Conservation (phyloP, 1,140 invertebrate genomes). For the Lepidotrigona ventralis region DNA sequence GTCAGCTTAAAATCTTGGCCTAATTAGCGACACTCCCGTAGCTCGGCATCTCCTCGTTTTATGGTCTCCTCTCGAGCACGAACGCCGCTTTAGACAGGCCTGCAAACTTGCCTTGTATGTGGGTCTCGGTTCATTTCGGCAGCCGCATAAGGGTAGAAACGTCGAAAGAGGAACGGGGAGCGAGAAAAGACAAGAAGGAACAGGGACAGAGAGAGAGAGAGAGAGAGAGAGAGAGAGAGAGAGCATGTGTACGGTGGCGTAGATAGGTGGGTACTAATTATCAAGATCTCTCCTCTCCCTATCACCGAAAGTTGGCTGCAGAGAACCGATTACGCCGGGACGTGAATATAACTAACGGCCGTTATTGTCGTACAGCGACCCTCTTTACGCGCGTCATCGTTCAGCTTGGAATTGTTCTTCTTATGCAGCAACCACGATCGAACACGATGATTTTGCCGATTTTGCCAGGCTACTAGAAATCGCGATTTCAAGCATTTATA, state of each 20-base stretch:
- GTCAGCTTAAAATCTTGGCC: conserved; percentile 59
- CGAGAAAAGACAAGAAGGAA: no score
- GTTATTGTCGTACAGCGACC: conserved; percentile 49
- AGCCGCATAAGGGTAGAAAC: conserved; percentile 10
- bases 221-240: background rate
- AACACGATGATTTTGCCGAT: conserved; percentile 3
- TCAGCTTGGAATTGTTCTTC: conserved; percentile 5
- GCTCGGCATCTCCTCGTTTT: conserved; percentile 37
- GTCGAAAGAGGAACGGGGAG: background rate
- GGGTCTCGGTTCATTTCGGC: conserved; percentile 59
- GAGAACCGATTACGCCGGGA: conserved; percentile 60
- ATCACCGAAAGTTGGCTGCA: conserved; percentile 54
- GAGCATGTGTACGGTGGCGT: background rate
- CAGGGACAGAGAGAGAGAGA: background rate
- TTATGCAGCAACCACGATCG: conserved; percentile 31
- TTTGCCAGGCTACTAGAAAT: no score
- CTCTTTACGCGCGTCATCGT: conserved; percentile 25
- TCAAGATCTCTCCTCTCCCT: conserved; percentile 61
- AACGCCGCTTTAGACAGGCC: conserved; percentile 36
- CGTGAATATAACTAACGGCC: conserved; percentile 58
- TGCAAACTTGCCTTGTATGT: conserved; percentile 55
- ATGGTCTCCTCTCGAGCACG: conserved; percentile 41
- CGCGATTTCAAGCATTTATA: no score
- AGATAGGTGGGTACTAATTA: conserved; percentile 64
- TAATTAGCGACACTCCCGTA: conserved; percentile 53